Evolutionary conservation across 1,140 invertebrate genomes (phyloP).

Genomic region (Aphaenogaster ashmeadi): DNA sequence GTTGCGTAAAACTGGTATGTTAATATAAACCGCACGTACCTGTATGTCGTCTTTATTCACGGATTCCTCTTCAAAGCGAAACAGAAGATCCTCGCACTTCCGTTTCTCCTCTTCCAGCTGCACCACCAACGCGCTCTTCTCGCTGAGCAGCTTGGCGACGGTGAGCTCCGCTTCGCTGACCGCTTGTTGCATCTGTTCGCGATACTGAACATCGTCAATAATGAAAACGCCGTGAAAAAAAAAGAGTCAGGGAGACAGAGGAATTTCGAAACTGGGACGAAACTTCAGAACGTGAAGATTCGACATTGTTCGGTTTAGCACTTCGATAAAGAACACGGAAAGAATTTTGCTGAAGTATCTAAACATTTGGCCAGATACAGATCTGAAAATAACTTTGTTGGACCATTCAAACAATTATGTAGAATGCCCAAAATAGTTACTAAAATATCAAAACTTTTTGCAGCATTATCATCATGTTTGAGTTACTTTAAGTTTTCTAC

Average conservation of each 20-base stretch:
- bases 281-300: neutral
- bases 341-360: too few species aligned
- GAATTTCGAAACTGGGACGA: constrained; percentile 12
- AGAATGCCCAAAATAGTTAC: too few species aligned
- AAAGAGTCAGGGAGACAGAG: neutral
- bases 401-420: too few species aligned
- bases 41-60: constrained; percentile 93
- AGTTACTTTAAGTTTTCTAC: too few species aligned
- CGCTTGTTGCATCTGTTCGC: constrained; percentile 88
- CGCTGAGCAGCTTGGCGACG: constrained; percentile 88
- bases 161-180: constrained; percentile 82
- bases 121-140: constrained; percentile 89
- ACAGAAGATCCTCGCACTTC: constrained; percentile 96
- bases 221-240: constrained; percentile 40
- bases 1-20: neutral
- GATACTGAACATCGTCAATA: constrained; percentile 84
- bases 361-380: too few species aligned
- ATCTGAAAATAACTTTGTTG: too few species aligned
- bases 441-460: too few species aligned
- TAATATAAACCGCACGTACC: constrained; percentile 86
- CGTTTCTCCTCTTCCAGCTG: constrained; percentile 95
- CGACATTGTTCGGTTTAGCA: neutral
- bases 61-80: constrained; percentile 96
- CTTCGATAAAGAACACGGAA: neutral
- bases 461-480: too few species aligned